Evolutionary conservation across 2,888 invertebrate genomes (phyloP), one percentile per base, ranked within the genome.

Genomic region (Acheta domesticus): DNA sequence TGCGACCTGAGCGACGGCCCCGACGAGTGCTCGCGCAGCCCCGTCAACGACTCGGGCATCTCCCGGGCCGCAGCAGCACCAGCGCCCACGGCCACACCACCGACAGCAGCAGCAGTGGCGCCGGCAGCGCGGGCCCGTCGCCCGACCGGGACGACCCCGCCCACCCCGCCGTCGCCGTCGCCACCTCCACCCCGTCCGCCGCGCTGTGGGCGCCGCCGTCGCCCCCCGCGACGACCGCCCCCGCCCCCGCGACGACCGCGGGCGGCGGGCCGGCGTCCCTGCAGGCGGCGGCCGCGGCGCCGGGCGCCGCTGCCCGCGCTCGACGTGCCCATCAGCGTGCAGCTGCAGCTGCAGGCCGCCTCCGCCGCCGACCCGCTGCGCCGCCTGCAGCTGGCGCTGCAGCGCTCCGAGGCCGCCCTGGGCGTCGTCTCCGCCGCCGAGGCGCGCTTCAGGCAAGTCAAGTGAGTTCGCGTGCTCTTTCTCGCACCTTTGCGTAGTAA

Each of bases 31-130:
- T 81, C 88, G 87, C 80, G 88, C 86, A 87, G 88, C 88, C 82
- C 88, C 87, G 83, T 87, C 12, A 90, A 91, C 83, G 91, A 91
- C 81, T 91, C 91, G 83, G 89, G 90, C 1, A 89, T 91, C 80
- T 89, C 12, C 91, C 91, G 83, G 90, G 90, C 83, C 90, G 89
- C 83, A 89, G 89, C 82, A 83, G n/a, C n/a, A n/a, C n/a, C n/a
- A n/a, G 84, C 80, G 85, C 86, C 81, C 80, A 74, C 75, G 77
- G 85, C n/a, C 86, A 86, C 74, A 86, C 86, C 21, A 86, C 86
- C 62, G 86, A 86, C 36, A 80, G 80, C 8, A 76, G 74, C 80
- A 90, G 90, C 14, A 76, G 77, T 48, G 75, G 49, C 49, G 50
- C 62, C 48, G 78, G 76, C 62, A 76, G 77, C 73, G 77, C 74